Evolutionary conservation across 2,888 invertebrate species (phyloP).

Genomic region (Trisateles emortualis): DNA sequence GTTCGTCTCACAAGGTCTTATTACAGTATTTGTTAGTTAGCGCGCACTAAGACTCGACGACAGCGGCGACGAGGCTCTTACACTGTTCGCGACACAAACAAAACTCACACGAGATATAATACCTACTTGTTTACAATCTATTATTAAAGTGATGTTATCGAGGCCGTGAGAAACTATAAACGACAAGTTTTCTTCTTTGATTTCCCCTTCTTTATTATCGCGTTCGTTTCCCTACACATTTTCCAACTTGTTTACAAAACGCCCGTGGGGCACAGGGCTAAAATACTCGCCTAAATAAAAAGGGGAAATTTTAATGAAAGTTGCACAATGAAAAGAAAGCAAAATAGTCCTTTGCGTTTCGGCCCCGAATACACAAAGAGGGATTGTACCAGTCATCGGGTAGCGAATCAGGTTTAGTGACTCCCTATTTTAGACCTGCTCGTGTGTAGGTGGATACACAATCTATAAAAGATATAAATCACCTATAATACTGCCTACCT

Average conservation of each 20-base stretch:
- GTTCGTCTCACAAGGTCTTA: slow-evolving; percentile 24
- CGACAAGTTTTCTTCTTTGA: slow-evolving; percentile 4
- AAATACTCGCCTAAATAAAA: slow-evolving; percentile 31
- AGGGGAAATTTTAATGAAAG: slow-evolving; percentile 46
- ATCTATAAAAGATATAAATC: slow-evolving; percentile 34
- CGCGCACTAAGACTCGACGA: slow-evolving; percentile 15
- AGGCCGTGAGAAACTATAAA: slow-evolving; percentile 25
- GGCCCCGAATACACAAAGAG: slow-evolving; percentile 58
- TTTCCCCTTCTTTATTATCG: slow-evolving; percentile 7
- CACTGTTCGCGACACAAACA: slow-evolving; percentile 41
- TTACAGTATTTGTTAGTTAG: slow-evolving; percentile 14
- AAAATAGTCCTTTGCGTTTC: slow-evolving; percentile 41
- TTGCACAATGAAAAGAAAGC: slow-evolving; percentile 48
- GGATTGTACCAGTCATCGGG: slow-evolving; percentile 44
- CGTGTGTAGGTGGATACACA: slow-evolving; percentile 18
- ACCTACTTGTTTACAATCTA: slow-evolving; percentile 20
- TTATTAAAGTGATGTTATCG: slow-evolving; percentile 30
- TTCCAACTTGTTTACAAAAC: slow-evolving; percentile 15
- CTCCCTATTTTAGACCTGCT: slow-evolving; percentile 33
- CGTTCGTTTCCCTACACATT: slow-evolving; percentile 11
- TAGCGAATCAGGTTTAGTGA: slow-evolving; percentile 52
- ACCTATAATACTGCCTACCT: slow-evolving; percentile 16
- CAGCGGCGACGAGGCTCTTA: slow-evolving; percentile 35
- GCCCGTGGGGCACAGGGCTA: slow-evolving; percentile 4
- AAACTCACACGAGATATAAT: slow-evolving; percentile 42